Base-by-base conservation (phyloP, 2,888 invertebrate species). In the Thera britannica region DNA sequence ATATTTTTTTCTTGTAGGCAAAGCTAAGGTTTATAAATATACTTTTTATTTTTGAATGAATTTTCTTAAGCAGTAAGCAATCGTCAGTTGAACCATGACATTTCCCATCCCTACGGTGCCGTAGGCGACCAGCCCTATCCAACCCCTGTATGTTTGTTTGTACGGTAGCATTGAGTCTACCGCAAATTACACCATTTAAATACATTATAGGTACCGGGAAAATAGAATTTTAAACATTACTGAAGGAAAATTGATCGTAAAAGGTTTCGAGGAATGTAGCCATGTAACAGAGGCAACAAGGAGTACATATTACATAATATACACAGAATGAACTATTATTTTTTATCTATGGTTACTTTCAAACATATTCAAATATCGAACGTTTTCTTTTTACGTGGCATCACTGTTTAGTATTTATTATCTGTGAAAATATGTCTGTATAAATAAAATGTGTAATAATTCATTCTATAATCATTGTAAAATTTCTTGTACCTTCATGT, bases 91-190 rank as follows among this genome's bases (percentile, higher is more conserved):
- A 7, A 46, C 7, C 7, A 9, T 9, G 12, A 35, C 11, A 12
- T 51, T 54, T 64, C 65, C 63, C 65, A 62, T 68, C 66, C 23
- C 72, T 71, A 68, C n/a, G 12, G 12, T 44, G 64, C 70, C 70
- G 51, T 70, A 65, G 73, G 75, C 73, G 58, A 55, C 55, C 55
- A 23, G 51, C 67, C 65, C 68, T 68, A 68, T 61, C 58, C 67
- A 59, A 65, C 70, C 68, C 72, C 75, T 68, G 75, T 77, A 67
- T 76, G 79, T 78, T 71, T 78, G 80, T 79, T 78, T 77, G 78
- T 73, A 66, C 71, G 74, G 69, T 67, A 68, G 66, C 67, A 46
- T 46, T 54, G 60, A 66, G 63, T 70, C 68, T 65, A 67, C 70
- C 69, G 62, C 66, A 70, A 71, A 72, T 71, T 70, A 71, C 68